A percentile compares a stretch with the other conserved stretches of the same genome.
phyloP scores from a whole-genome alignment of 2,797 vertebrate species.

The Otolemur crassicaudatus region DNA sequence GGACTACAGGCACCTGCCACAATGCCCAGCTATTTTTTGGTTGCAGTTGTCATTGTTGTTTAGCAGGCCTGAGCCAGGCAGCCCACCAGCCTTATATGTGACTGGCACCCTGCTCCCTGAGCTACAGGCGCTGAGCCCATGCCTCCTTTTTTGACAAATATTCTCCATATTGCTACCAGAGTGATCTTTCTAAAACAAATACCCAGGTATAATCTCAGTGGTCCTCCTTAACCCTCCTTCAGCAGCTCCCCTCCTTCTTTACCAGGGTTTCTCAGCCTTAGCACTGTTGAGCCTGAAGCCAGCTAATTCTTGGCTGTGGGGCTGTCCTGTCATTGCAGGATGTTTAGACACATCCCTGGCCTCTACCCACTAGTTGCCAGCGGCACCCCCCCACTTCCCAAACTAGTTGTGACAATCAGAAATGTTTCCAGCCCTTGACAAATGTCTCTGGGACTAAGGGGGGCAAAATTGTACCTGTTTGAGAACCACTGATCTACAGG shows the following conservation, averaged over 20 bases:
- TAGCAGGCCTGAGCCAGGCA: no score
- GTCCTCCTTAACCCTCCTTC: neutral
- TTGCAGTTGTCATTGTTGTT: no score
- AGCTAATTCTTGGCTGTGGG: neutral
- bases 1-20: no score
- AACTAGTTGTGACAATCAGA: neutral
- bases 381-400: neutral
- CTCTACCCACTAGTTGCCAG: neutral
- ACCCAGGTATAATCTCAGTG: neutral
- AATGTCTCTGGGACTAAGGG: neutral
- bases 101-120: no score
- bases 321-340: neutral
- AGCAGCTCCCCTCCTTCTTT: neutral
- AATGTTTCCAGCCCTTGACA: constrained; percentile 23
- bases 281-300: neutral
- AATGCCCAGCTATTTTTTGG: no score
- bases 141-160: neutral
- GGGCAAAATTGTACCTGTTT: neutral
- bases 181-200: constrained; percentile 25
- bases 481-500: neutral
- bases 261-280: neutral
- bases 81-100: no score
- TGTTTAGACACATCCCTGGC: neutral
- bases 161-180: neutral
- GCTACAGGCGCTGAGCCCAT: no score